Conservation (phyloP, 2,113 vertebrate genomes). For the Delphinapterus leucas region DNA sequence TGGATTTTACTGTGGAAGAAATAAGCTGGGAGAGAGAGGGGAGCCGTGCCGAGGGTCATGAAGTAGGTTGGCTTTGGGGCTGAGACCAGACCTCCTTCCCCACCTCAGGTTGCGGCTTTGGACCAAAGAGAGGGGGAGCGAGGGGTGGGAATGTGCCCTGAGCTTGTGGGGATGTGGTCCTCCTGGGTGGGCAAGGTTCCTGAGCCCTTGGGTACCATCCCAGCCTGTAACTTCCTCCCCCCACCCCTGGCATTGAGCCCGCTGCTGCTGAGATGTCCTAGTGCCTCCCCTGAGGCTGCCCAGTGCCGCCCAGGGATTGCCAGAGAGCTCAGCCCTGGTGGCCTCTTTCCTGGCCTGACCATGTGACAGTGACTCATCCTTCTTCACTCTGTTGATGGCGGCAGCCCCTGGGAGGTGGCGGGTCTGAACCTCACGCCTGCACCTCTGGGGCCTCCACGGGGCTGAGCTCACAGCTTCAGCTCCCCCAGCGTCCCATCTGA, state of each 20-base stretch:
- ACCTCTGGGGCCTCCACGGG: neutral
- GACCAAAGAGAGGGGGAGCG: neutral
- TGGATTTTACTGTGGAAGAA: neutral
- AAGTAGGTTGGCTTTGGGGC: neutral
- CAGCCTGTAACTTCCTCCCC: neutral
- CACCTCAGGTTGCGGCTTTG: neutral
- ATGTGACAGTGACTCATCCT: neutral
- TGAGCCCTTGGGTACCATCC: too few species aligned
- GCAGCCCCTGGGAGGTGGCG: neutral
- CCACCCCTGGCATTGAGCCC: too few species aligned
- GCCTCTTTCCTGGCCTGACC: neutral
- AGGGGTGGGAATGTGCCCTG: neutral
- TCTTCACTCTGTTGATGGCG: neutral
- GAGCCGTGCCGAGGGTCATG: neutral
- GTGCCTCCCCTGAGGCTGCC: neutral
- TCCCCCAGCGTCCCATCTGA: neutral
- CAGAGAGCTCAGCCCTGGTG: neutral
- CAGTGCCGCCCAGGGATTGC: too few species aligned
- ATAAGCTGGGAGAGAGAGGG: too few species aligned
- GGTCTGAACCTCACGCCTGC: neutral
- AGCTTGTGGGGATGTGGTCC: neutral
- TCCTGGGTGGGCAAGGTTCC: neutral
- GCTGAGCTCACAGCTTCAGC: neutral
- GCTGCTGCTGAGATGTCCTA: too few species aligned
- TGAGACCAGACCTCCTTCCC: neutral